phyloP scores from a whole-genome alignment of 2,113 vertebrate genomes.

The Anser cygnoides region DNA sequence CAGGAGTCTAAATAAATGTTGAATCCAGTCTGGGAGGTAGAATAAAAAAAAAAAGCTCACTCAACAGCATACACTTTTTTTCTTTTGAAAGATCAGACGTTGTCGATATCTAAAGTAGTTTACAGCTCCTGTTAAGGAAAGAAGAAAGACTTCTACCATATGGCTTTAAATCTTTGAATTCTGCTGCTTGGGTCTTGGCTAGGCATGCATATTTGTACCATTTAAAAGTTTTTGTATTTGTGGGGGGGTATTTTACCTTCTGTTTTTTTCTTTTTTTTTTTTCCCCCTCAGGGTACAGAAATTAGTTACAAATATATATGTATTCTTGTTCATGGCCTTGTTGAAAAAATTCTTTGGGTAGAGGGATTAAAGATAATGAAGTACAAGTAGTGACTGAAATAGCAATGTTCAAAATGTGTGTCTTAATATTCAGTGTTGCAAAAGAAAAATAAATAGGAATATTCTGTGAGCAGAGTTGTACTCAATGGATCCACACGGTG shows the following conservation, averaged over 20 bases:
- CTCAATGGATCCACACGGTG: slow-evolving; percentile 64
- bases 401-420: neutral
- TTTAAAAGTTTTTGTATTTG: neutral
- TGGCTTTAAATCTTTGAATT: neutral
- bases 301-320: neutral
- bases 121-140: neutral
- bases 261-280: neutral
- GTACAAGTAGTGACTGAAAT: neutral
- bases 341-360: neutral
- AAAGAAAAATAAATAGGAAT: neutral
- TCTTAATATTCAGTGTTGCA: neutral
- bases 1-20: neutral
- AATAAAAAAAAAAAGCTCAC: neutral
- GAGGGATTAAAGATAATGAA: neutral
- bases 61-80: too few relatives aligned
- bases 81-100: neutral
- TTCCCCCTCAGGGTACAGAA: neutral
- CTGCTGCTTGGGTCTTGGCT: neutral
- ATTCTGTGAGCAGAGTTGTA: neutral
- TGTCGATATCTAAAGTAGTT: neutral
- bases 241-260: neutral
- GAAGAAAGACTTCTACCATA: neutral
- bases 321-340: neutral
- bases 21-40: neutral
- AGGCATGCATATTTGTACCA: neutral